A percentile compares a stretch with the other conserved stretches of the same genome.
These are phyloP conservation scores for Thrips palmi DNA, from an alignment of 1,140 invertebrate genomes.

Conservation along the genomic window DNA sequence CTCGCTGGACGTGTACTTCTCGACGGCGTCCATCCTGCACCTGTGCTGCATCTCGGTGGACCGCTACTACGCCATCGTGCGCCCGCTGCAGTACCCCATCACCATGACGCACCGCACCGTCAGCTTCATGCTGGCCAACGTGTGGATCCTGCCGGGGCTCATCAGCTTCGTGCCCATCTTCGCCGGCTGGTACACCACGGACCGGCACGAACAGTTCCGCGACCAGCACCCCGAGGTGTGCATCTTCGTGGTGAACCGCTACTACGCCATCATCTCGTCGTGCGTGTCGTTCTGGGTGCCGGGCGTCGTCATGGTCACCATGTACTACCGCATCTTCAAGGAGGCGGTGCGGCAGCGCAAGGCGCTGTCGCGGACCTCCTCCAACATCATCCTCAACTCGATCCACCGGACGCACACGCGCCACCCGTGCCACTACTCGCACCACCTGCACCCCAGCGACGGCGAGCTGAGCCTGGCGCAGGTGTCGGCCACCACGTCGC, in stretches of 20 bases:
- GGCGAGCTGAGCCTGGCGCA: conserved; percentile 31
- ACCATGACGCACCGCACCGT: conserved; percentile 73
- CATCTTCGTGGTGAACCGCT: conserved; percentile 70
- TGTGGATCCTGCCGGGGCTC: conserved; percentile 78
- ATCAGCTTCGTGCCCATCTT: conserved; percentile 95
- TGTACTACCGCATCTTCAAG: conserved; percentile 75
- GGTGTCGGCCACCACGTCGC: too few relatives aligned
- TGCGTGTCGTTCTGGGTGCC: conserved; percentile 92
- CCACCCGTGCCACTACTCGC: conserved; percentile 37
- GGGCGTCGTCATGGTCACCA: conserved; percentile 79
- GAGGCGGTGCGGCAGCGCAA: conserved; percentile 79
- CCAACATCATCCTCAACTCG: conserved; percentile 62
- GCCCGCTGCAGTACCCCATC: conserved; percentile 71
- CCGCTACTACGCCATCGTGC: conserved; percentile 76
- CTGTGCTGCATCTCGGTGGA: conserved; percentile 90
- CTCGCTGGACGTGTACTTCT: conserved; percentile 88
- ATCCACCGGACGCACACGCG: conserved; percentile 55
- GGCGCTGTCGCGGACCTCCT: conserved; percentile 58
- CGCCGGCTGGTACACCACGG: conserved; percentile 76
- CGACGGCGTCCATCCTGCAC: conserved; percentile 83
- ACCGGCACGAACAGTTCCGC: conserved; percentile 49
- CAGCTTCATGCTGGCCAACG: conserved; percentile 59
- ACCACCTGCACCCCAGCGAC: conserved; percentile 45
- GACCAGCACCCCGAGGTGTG: conserved; percentile 56
- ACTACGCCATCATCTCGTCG: conserved; percentile 78